phyloP scores from a whole-genome alignment of 2,888 invertebrate species.

The Sminthurides aquaticus region DNA sequence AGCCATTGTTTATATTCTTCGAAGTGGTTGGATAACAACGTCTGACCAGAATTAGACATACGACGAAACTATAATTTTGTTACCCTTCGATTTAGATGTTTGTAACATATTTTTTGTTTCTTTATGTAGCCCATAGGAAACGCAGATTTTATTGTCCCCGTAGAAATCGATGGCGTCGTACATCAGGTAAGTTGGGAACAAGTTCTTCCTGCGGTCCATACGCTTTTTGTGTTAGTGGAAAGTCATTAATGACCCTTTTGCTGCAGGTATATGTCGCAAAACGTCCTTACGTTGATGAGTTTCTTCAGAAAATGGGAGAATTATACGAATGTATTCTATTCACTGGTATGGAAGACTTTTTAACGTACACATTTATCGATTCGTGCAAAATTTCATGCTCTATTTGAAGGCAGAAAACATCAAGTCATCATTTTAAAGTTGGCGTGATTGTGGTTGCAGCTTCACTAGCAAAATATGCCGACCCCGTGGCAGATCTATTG shows the following conservation, averaged over 20 bases:
- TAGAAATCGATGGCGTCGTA: slow-evolving; percentile 97
- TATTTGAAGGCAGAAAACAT: background rate
- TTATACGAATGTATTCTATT: slow-evolving; percentile 98
- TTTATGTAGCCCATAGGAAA: slow-evolving; percentile 87
- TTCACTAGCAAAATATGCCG: slow-evolving; percentile 69
- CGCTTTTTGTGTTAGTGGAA: background rate
- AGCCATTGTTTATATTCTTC: too few species aligned
- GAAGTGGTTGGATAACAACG: too few species aligned
- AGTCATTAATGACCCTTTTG: background rate
- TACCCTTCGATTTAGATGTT: background rate
- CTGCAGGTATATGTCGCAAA: slow-evolving; percentile 78
- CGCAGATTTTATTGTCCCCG: slow-evolving; percentile 99
- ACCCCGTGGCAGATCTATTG: slow-evolving; percentile 96
- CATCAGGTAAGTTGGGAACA: slow-evolving; percentile 68
- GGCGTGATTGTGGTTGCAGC: slow-evolving; percentile 22
- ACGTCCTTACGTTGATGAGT: slow-evolving; percentile 98
- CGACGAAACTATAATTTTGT: background rate
- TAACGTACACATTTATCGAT: background rate
- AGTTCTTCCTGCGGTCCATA: background rate
- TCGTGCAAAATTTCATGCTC: background rate
- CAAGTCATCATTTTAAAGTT: background rate
- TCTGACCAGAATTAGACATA: too few species aligned
- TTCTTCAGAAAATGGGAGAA: slow-evolving; percentile 94
- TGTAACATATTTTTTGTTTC: too few species aligned
- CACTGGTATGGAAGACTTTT: slow-evolving; percentile 87